Conservation (phyloP, 2,113 vertebrate genomes). For the Catharus minimus region DNA sequence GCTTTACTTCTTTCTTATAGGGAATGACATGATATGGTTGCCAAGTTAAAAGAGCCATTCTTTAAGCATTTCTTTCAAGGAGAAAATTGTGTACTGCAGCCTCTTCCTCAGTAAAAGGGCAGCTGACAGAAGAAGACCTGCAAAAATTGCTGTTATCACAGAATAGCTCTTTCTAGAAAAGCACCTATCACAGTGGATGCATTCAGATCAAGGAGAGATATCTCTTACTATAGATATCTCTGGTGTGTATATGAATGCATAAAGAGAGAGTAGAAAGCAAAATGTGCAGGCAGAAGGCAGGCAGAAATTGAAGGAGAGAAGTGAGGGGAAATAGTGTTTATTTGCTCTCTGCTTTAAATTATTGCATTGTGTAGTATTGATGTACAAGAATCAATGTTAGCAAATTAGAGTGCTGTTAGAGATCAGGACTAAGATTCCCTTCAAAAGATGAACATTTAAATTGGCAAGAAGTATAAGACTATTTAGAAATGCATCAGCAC, state of each 20-base stretch:
- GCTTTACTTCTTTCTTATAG: neutral
- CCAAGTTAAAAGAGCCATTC: slow-evolving; percentile 39
- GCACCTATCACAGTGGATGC: neutral
- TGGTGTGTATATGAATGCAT: neutral
- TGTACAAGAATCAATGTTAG: neutral
- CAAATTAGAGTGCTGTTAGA: neutral
- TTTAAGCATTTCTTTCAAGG: slow-evolving; percentile 51
- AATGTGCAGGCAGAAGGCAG: neutral
- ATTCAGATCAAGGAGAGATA: neutral
- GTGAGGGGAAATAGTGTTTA: neutral
- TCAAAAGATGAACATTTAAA: neutral
- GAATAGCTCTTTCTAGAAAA: slow-evolving; percentile 19
- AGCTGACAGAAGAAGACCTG: slow-evolving; percentile 14
- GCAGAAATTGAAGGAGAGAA: neutral
- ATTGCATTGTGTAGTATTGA: neutral
- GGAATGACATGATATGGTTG: slow-evolving; percentile 6
- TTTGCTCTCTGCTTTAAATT: neutral
- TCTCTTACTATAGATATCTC: neutral
- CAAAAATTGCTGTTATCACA: slow-evolving; percentile 40
- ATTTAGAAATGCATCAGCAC: neutral
- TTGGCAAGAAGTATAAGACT: neutral
- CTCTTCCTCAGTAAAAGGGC: neutral
- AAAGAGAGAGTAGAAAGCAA: neutral
- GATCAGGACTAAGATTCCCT: neutral
- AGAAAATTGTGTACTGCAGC: slow-evolving; percentile 20